Conservation (phyloP, 1,140 invertebrate species). For the Sarcophaga bullata region DNA sequence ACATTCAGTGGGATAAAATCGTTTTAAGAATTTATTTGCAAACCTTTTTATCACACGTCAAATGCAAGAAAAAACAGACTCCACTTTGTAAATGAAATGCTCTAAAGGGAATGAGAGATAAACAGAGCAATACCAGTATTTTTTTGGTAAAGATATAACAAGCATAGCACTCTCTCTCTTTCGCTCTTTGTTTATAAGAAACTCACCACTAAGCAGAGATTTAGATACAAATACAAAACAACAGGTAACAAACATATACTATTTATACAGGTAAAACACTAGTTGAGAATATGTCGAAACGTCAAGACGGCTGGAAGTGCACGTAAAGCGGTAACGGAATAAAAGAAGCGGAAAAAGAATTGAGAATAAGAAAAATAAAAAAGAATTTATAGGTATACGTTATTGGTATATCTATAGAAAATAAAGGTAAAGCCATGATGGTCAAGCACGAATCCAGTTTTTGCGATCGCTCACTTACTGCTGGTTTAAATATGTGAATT, state of each 20-base stretch:
- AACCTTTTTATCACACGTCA: not conserved
- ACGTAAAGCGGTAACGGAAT: not conserved
- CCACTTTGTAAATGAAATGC: not conserved
- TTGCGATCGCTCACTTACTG: not conserved
- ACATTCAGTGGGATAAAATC: too few relatives aligned
- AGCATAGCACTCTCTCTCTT: not conserved
- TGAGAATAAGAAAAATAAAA: slow-evolving; percentile 36
- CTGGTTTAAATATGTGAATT: not conserved
- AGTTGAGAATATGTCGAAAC: slow-evolving; percentile 38
- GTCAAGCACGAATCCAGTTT: slow-evolving; percentile 36
- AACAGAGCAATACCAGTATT: not conserved
- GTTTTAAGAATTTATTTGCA: too few relatives aligned
- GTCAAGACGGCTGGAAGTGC: slow-evolving; percentile 28
- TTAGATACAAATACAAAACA: not conserved
- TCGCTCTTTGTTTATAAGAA: not conserved
- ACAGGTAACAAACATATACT: slow-evolving; percentile 32
- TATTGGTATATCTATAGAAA: not conserved
- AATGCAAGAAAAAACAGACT: not conserved
- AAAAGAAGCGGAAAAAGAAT: slow-evolving; percentile 13
- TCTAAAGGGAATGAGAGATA: not conserved
- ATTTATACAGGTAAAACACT: slow-evolving; percentile 27
- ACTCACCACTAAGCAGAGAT: slow-evolving; percentile 22
- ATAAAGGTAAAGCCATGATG: slow-evolving; percentile 37
- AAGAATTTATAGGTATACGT: slow-evolving; percentile 1
- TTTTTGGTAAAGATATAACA: not conserved